Evolutionary conservation across 2,888 invertebrate species (phyloP).

Genomic region (Phengaris arion): DNA sequence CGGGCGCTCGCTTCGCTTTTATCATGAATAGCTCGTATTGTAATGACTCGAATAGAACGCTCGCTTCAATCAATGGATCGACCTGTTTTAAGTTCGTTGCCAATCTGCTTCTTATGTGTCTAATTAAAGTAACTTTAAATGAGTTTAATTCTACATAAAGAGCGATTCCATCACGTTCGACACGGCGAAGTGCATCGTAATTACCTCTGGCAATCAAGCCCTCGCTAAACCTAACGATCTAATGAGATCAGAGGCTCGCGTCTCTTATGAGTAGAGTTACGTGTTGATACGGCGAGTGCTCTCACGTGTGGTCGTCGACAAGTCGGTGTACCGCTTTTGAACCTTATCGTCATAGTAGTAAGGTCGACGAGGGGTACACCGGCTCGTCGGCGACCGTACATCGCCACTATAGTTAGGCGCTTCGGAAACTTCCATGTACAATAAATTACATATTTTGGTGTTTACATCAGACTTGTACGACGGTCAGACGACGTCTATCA

Average conservation of each 20-base stretch:
- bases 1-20: neutral
- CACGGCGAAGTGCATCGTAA: slow-evolving; percentile 17
- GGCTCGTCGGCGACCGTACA: neutral
- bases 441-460: slow-evolving; percentile 20
- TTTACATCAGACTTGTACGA: slow-evolving; percentile 26
- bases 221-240: slow-evolving; percentile 13
- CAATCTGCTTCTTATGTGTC: slow-evolving; percentile 8
- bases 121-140: slow-evolving; percentile 24
- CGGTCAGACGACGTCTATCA: slow-evolving; percentile 23
- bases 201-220: neutral
- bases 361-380: too few species aligned
- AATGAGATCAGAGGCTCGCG: slow-evolving; percentile 25
- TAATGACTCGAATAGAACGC: neutral
- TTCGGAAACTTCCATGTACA: slow-evolving; percentile 20
- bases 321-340: too few species aligned
- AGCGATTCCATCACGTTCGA: neutral
- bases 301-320: too few species aligned
- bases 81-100: slow-evolving; percentile 13
- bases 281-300: neutral
- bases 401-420: slow-evolving; percentile 12
- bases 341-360: too few species aligned
- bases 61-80: neutral
- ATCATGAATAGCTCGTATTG: neutral
- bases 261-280: neutral
- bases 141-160: slow-evolving; percentile 26